Evolutionary conservation across 2,113 vertebrate genomes (phyloP).

Genomic region (Chaetorhynchus papuensis): DNA sequence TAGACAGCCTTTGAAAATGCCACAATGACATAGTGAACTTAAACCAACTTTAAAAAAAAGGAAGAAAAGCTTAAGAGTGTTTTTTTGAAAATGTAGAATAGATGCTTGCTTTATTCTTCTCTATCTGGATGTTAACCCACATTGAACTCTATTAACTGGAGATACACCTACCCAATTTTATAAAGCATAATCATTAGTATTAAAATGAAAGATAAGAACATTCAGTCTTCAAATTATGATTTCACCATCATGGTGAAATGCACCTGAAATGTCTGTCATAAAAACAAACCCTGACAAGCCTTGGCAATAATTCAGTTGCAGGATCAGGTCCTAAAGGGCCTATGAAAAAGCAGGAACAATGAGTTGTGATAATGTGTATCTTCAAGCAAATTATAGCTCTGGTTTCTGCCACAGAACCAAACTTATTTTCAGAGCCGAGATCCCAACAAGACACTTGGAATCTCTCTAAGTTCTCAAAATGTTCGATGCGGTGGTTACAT

Average conservation of each 20-base stretch:
- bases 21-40: background rate
- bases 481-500: background rate
- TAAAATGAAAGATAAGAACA: background rate
- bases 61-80: background rate
- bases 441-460: background rate
- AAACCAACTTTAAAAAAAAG: background rate
- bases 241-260: background rate
- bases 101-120: background rate
- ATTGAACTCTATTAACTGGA: background rate
- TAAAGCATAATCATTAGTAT: background rate
- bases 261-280: background rate
- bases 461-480: background rate
- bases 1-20: background rate
- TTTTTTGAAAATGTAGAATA: background rate
- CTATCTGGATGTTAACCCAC: background rate
- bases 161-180: accelerated
- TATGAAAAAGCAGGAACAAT: background rate
- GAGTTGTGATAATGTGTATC: background rate
- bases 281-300: background rate
- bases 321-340: background rate
- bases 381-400: background rate
- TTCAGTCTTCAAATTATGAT: background rate
- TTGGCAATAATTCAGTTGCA: background rate
- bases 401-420: background rate
- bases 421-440: background rate